Evolutionary conservation across 2,113 vertebrate species (phyloP), one percentile per base, ranked within the genome.

Genomic region (Ciconia maguari): DNA sequence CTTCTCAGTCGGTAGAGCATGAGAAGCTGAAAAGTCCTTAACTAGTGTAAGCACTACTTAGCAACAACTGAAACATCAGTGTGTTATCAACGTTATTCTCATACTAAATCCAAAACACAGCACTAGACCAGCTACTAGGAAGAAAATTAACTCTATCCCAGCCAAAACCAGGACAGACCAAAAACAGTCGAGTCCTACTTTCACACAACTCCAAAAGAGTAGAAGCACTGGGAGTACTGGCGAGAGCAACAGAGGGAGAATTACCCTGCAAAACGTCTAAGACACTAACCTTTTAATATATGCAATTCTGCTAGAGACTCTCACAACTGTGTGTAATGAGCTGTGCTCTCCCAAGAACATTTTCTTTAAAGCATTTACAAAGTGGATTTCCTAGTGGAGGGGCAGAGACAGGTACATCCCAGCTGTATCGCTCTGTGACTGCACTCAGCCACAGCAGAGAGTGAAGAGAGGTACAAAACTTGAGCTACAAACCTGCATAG

Each of bases 401-500:
- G 14, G 21, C 51, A 84, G 44, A 58, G 27, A 6, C 13, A 48
- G 87, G 36, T 48, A 42, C n/a, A 8, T 54, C n/a, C 32, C 22
- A 8, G 16, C 25, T 72, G n/a, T 17, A 19, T 38, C 4, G 1
- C 1, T 0, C 70, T 55, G 32, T 26, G 9, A 9, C 66, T 42
- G 7, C 3, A 4, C 58, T 70, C 48, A 34, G 2, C 30, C 34
- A 17, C 61, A 49, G 44, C 34, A 69, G 34, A 36, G 22, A 34
- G 22, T 1, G 0, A 60, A 41, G 46, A 76, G 16, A 48, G 30
- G 17, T 15, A 29, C 25, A 76, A 54, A 54, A 49, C n/a, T n/a
- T 15, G 4, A 52, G 27, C 41, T 58, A 20, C 22, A 36, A 44
- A 52, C n/a, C 19, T 1, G 0, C 6, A 4, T 0, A 22, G 57